Percentiles rank a stretch among this genome's conserved stretches.
Conservation (phyloP, 2,888 invertebrate genomes). For the Muschampia plurimacula region DNA sequence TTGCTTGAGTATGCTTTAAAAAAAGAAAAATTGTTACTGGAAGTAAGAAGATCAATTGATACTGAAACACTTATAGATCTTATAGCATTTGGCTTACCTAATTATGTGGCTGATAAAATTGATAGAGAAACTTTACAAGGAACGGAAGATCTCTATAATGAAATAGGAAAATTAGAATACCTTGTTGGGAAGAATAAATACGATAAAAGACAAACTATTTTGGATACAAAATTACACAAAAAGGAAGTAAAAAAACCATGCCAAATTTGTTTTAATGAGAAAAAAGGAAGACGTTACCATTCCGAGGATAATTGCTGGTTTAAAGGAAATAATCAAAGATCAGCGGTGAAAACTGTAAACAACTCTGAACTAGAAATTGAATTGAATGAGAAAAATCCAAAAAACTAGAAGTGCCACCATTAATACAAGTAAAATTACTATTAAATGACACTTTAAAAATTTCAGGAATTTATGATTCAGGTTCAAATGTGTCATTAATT, state of each 20-base stretch:
- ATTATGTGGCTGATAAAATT: too few species aligned
- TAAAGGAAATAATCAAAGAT: neutral
- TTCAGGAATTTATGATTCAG: neutral
- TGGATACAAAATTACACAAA: neutral
- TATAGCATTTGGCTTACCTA: too few species aligned
- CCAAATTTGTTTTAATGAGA: neutral
- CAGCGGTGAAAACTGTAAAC: neutral
- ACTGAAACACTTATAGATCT: too few species aligned
- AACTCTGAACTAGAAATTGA: constrained; percentile 23
- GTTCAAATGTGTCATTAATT: constrained; percentile 3
- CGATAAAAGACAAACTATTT: too few species aligned
- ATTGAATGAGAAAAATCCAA: constrained; percentile 36
- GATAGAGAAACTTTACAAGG: too few species aligned
- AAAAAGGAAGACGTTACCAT: neutral
- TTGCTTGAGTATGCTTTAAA: too few species aligned
- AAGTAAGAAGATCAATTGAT: too few species aligned
- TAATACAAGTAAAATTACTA: constrained; percentile 48
- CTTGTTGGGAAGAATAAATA: neutral
- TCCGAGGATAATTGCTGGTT: neutral
- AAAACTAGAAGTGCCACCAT: constrained; percentile 46
- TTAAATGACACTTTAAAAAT: constrained; percentile 43
- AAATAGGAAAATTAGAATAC: neutral
- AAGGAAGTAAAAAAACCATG: neutral
- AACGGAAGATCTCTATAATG: too few species aligned
- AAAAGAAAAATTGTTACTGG: too few species aligned